A percentile compares a stretch with the other conserved stretches of the same genome.
These are phyloP conservation scores for Rhimphoctona megacephalus DNA, from an alignment of 2,888 invertebrate species.

Conservation along the genomic window DNA sequence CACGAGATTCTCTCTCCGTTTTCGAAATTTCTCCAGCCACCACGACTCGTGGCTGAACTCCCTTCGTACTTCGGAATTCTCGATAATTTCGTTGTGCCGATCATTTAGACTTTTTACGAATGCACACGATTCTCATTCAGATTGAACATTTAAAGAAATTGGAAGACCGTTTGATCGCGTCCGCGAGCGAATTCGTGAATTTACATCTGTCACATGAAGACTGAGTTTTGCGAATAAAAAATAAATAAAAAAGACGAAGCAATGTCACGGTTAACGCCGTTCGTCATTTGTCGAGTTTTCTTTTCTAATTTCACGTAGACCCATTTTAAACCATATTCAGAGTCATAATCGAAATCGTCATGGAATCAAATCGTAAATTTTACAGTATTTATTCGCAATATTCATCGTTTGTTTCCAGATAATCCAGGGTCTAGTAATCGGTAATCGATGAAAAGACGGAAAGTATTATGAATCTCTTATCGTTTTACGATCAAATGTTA, in stretches of 20 bases:
- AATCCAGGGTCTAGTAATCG: background rate
- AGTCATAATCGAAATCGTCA: background rate
- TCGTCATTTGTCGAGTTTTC: constrained; percentile 26
- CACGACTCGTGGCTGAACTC: constrained; percentile 15
- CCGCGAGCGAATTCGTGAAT: constrained; percentile 31
- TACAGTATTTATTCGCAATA: background rate
- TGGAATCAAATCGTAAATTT: background rate
- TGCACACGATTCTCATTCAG: constrained; percentile 54
- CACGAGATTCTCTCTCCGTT: background rate
- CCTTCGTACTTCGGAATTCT: constrained; percentile 25
- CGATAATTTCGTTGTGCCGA: constrained; percentile 63
- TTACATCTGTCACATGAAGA: constrained; percentile 35
- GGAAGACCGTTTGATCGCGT: constrained; percentile 33
- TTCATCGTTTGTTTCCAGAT: background rate
- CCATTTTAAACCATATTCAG: background rate
- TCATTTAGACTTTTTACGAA: constrained; percentile 73
- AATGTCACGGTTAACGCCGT: constrained; percentile 6
- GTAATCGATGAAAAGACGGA: background rate
- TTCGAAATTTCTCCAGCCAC: background rate
- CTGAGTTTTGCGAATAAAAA: constrained; percentile 12
- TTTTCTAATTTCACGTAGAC: background rate
- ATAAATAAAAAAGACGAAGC: constrained; percentile 18
- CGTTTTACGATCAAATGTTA: constrained; percentile 4
- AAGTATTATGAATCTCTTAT: background rate
- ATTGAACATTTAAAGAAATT: constrained; percentile 7